Base-by-base conservation (phyloP, 2,797 vertebrate species). In the Psittacula derbiana region DNA sequence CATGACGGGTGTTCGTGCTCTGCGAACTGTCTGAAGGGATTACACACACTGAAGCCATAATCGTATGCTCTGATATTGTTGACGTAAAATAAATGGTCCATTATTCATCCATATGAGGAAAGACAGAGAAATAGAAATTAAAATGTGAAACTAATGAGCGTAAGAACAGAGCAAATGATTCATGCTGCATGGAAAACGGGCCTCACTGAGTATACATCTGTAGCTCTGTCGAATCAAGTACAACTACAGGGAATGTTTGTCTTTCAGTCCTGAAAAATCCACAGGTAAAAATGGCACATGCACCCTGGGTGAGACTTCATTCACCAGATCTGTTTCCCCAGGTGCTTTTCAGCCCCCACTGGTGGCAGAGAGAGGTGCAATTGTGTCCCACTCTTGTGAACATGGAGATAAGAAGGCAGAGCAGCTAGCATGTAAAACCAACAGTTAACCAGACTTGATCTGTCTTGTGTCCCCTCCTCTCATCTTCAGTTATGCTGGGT, bases 71-170 rank as follows among this genome's bases (percentile, higher is more conserved):
- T 13, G 70, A 31, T 64, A 55, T 8, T 50, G 70, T 8, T 52
- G 85, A 8, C 75, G 76, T 8, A 8, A 44, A 80, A 13, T 50
- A 65, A 92, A 75, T 27, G 50, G 66, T 43, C 82, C 66, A 64
- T 92, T 86, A 67, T 55, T 57, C 92, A 86, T 58, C 89, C 2
- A 0, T 30, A 2, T 27, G 73, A 95, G 83, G 44, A 82, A 69
- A 93, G 76, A 67, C 94, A 92, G 90, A 75, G 88, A 70, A 86
- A 50, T 53, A 90, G 91, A 95, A 97, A 88, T 71, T n/a, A 64
- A 80, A 95, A 86, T 11, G 17, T 46, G 83, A 92, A 93, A 67
- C 47, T 50, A 40, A 62, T 1, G 66, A 93, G 85, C 66, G 64
- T 62, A 84, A 57, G 90, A 65, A 16, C 14, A 0, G 1, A 88